phyloP scores from a whole-genome alignment of 2,797 vertebrate genomes.

The Onychomys leucogaster region DNA sequence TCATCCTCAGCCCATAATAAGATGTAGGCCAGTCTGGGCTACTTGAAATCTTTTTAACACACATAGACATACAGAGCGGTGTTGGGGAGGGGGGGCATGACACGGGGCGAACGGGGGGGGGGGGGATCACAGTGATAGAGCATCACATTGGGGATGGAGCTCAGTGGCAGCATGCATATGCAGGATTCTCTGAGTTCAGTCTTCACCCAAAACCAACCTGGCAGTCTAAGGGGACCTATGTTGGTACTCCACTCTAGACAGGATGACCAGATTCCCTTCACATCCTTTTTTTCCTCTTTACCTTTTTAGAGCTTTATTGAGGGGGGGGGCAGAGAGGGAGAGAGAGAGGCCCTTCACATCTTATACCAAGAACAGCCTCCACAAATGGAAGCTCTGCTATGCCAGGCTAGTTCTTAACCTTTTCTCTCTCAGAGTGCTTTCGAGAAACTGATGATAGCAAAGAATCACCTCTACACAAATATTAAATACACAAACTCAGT shows the following conservation, averaged over 20 bases:
- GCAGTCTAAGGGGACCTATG: not conserved
- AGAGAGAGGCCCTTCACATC: not conserved
- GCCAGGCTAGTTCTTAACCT: not conserved
- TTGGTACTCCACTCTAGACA: not conserved
- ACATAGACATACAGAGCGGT: not conserved
- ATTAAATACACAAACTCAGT: conserved; percentile 26
- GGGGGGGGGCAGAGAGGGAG: no score
- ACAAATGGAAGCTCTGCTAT: not conserved
- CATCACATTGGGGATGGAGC: not conserved
- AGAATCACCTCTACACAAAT: not conserved
- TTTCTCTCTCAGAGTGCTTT: not conserved
- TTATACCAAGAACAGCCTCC: not conserved
- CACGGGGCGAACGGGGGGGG: no score
- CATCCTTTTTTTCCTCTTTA: no score
- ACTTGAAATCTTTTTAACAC: not conserved
- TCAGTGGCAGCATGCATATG: not conserved
- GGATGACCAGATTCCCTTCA: not conserved
- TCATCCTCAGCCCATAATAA: not conserved
- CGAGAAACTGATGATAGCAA: not conserved
- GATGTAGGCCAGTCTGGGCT: not conserved
- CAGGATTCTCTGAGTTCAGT: not conserved
- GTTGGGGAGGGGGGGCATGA: not conserved
- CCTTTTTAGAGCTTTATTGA: no score
- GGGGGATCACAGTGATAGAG: not conserved
- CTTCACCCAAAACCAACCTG: not conserved